These are phyloP conservation scores for Poeciliopsis presidionis DNA, from an alignment of 2,797 vertebrate species.

Conservation along the genomic window DNA sequence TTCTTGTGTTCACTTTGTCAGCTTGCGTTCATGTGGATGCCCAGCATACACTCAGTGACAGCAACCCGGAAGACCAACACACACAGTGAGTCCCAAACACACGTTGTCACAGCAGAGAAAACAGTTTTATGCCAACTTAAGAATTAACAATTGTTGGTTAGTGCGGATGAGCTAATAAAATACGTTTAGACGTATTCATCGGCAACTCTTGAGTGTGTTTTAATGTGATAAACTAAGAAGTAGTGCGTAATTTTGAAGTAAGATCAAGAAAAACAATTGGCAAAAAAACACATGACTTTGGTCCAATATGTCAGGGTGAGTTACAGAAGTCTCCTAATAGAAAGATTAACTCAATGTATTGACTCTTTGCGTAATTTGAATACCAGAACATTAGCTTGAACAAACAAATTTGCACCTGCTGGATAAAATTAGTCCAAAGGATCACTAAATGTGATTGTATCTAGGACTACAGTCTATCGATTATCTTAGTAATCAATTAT, in stretches of 20 bases:
- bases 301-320: neutral
- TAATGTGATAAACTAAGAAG: neutral
- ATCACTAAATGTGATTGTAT: neutral
- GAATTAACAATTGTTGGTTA: neutral
- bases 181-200: no score
- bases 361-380: neutral
- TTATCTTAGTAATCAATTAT: no score
- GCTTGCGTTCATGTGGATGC: slow-evolving; percentile 48
- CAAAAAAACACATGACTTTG: neutral
- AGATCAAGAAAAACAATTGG: neutral
- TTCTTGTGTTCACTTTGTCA: slow-evolving; percentile 45
- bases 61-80: slow-evolving; percentile 68
- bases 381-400: neutral
- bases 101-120: slow-evolving; percentile 16
- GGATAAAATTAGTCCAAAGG: neutral
- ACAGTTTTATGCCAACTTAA: neutral
- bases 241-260: neutral
- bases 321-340: neutral
- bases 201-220: neutral
- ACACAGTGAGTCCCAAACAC: slow-evolving; percentile 71
- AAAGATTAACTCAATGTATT: neutral
- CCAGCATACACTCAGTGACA: slow-evolving; percentile 59
- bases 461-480: no score
- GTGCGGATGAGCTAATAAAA: neutral
- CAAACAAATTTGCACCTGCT: neutral